phyloP scores from a whole-genome alignment of 2,113 vertebrate species.

The Rallus limicola region DNA sequence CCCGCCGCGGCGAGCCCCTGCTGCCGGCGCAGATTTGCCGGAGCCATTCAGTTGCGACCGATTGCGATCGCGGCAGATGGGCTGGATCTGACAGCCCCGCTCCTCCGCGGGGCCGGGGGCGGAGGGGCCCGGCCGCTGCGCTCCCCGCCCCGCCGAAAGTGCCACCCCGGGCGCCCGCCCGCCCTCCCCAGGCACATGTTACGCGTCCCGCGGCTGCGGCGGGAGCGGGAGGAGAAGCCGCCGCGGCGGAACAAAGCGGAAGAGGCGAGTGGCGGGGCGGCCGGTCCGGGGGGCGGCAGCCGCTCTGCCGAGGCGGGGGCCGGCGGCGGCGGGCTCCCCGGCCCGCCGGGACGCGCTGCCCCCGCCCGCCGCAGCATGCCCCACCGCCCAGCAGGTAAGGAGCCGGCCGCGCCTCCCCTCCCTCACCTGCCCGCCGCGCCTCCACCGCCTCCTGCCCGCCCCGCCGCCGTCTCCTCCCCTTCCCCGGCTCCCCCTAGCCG shows the following conservation, averaged over 20 bases:
- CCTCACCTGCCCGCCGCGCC: not conserved
- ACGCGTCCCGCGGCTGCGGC: not conserved
- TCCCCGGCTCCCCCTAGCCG: not conserved
- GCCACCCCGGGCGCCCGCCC: not conserved
- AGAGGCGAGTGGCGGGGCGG: not conserved
- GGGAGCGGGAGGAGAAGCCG: not conserved
- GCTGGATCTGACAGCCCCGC: slow-evolving; percentile 76
- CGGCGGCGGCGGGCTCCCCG: not conserved
- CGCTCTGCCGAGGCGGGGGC: not conserved
- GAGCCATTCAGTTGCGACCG: slow-evolving; percentile 85
- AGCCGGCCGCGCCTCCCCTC: not conserved
- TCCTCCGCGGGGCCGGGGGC: not conserved
- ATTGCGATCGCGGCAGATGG: slow-evolving; percentile 89
- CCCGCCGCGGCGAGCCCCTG: slow-evolving; percentile 60
- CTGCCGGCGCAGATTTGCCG: slow-evolving; percentile 84
- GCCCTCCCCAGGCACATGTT: not conserved
- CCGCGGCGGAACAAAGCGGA: not conserved
- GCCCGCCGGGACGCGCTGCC: not conserved
- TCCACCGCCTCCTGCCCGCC: not conserved
- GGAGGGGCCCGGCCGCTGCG: slow-evolving; percentile 1
- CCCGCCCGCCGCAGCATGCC: not conserved
- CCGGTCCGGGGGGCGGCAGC: not conserved
- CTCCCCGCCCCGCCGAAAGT: slow-evolving; percentile 4
- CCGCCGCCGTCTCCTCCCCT: not conserved
- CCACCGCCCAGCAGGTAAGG: not conserved